phyloP scores from a whole-genome alignment of 1,140 invertebrate genomes.

The Drosophila arawakana region DNA sequence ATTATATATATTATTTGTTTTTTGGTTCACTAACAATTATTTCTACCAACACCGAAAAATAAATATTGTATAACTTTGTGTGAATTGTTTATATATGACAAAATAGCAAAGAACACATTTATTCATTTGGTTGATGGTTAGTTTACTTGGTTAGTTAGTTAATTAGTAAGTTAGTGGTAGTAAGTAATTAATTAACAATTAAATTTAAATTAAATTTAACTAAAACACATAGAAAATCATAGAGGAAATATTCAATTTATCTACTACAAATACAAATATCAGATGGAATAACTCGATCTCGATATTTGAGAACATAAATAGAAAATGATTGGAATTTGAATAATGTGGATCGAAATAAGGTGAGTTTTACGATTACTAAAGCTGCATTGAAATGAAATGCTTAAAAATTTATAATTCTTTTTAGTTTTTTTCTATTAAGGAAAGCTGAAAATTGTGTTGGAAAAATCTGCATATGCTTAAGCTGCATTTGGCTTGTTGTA shows the following conservation, averaged over 20 bases:
- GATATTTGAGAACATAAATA: constrained; percentile 35
- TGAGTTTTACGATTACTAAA: constrained; percentile 46
- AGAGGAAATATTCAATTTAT: constrained; percentile 39
- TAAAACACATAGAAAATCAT: constrained; percentile 66
- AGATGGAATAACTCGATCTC: neutral
- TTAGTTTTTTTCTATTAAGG: constrained; percentile 44
- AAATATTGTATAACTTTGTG: constrained; percentile 66
- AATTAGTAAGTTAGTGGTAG: constrained; percentile 37
- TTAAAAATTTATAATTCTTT: constrained; percentile 23
- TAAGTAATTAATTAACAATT: constrained; percentile 40
- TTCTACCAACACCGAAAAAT: constrained; percentile 80
- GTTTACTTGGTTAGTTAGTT: constrained; percentile 10
- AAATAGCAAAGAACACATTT: constrained; percentile 81
- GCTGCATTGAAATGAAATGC: constrained; percentile 59
- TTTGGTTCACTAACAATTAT: constrained; percentile 61
- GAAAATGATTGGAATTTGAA: constrained; percentile 36
- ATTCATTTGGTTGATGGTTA: constrained; percentile 63
- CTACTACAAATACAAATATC: constrained; percentile 54
- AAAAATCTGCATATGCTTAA: constrained; percentile 71
- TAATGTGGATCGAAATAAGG: constrained; percentile 37
- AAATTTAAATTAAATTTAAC: constrained; percentile 46
- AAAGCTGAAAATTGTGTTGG: constrained; percentile 70
- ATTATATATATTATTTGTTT: constrained; percentile 10
- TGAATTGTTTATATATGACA: constrained; percentile 68
- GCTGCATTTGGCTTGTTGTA: constrained; percentile 53